A percentile compares a stretch with the other conserved stretches of the same genome.
Evolutionary conservation across 2,888 invertebrate genomes (phyloP).

Genomic region (Zygaena filipendulae): DNA sequence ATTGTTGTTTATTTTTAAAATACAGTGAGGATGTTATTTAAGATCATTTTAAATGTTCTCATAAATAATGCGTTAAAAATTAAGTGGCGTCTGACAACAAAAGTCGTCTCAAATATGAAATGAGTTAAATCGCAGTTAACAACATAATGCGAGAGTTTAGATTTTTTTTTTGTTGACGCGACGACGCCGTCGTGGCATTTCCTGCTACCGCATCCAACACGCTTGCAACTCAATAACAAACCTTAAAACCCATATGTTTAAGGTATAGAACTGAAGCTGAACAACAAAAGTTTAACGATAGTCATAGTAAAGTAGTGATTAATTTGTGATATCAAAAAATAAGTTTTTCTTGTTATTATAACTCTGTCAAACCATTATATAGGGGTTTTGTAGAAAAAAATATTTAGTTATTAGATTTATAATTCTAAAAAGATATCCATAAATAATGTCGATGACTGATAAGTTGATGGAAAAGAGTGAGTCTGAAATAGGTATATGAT

Average conservation of each 20-base stretch:
- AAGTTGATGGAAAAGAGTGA: too few species aligned
- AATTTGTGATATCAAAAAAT: constrained; percentile 61
- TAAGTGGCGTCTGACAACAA: constrained; percentile 47
- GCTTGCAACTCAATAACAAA: constrained; percentile 19
- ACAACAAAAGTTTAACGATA: too few species aligned
- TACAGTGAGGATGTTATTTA: too few species aligned
- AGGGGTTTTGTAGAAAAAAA: too few species aligned
- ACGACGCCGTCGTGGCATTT: constrained; percentile 55
- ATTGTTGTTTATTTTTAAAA: too few species aligned
- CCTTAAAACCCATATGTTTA: constrained; percentile 21
- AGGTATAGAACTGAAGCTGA: too few species aligned
- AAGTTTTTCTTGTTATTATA: constrained; percentile 56
- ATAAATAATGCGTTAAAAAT: constrained; percentile 45
- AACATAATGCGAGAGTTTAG: constrained; percentile 57
- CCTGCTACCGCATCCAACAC: constrained; percentile 42
- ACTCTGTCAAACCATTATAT: constrained; percentile 33
- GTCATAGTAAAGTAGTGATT: constrained; percentile 48
- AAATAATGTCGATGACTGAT: too few species aligned
- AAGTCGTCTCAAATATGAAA: constrained; percentile 59
- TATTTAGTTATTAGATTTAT: too few species aligned
- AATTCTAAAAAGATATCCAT: too few species aligned
- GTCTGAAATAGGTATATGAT: too few species aligned
- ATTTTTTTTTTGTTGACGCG: constrained; percentile 61
- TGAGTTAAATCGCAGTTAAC: constrained; percentile 62
- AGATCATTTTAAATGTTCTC: too few species aligned